Conservation (phyloP, 1,140 invertebrate genomes). For the Drosophila takahashii region DNA sequence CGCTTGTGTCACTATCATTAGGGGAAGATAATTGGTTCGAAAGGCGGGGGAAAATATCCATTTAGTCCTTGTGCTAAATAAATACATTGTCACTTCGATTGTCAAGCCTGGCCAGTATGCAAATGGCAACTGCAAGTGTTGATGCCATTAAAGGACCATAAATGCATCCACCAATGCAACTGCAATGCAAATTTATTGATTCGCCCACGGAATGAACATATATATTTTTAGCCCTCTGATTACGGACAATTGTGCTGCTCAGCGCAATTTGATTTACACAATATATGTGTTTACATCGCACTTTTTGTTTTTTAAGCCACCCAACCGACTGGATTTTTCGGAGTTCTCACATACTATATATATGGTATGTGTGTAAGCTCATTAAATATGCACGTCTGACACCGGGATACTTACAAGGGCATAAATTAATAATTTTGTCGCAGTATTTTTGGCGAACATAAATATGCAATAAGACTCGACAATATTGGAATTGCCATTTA, state of each 20-base stretch:
- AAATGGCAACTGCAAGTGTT: constrained; percentile 33
- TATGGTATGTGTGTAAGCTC: constrained; percentile 14
- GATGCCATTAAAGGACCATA: constrained; percentile 43
- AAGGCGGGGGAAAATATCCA: constrained; percentile 1
- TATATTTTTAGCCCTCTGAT: constrained; percentile 17
- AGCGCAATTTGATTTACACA: constrained; percentile 7
- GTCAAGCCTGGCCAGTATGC: constrained; percentile 25
- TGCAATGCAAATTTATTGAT: constrained; percentile 43
- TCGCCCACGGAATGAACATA: constrained; percentile 25
- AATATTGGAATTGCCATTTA: constrained; percentile 31
- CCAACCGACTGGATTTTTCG: constrained; percentile 12
- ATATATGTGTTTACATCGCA: neutral
- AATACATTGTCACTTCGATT: constrained; percentile 19
- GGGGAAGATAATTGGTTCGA: constrained; percentile 4
- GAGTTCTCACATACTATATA: constrained; percentile 28
- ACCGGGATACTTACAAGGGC: constrained; percentile 27
- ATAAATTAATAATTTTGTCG: constrained; percentile 64
- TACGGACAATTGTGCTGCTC: neutral
- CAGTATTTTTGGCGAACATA: constrained; percentile 49
- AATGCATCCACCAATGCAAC: constrained; percentile 25
- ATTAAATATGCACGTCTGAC: constrained; percentile 34
- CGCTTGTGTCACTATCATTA: constrained; percentile 26
- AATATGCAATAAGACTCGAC: constrained; percentile 43
- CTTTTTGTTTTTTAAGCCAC: constrained; percentile 12
- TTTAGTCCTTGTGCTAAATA: constrained; percentile 21